phyloP scores from a whole-genome alignment of 1,140 invertebrate species.

The Rhagoletis zephyria region DNA sequence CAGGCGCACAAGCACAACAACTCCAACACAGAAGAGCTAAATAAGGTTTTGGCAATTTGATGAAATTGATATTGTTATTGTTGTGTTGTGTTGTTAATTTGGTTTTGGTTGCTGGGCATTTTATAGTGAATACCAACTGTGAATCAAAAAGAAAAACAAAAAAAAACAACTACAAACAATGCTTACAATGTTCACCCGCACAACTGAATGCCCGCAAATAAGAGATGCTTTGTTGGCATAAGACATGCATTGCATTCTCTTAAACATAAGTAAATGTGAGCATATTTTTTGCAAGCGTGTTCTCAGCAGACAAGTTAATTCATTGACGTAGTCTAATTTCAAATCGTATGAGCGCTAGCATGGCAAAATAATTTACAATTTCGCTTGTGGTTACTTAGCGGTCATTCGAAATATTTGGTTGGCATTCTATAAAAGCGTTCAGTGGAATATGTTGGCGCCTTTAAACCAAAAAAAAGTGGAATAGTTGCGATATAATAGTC shows the following conservation, averaged over 20 bases:
- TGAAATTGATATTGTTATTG: constrained; percentile 50
- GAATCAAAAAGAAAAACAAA: too few species aligned
- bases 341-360: neutral
- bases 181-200: neutral
- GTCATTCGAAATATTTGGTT: neutral
- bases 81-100: constrained; percentile 20
- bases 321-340: neutral
- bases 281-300: too few species aligned
- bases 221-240: too few species aligned
- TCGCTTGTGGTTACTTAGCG: constrained; percentile 12
- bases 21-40: constrained; percentile 1
- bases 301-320: neutral
- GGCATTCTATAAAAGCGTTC: neutral
- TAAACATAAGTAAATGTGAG: too few species aligned
- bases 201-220: too few species aligned
- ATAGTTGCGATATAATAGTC: too few species aligned
- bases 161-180: neutral
- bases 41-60: constrained; percentile 11
- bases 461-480: neutral
- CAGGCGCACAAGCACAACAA: neutral
- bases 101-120: neutral
- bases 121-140: neutral
- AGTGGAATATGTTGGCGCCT: neutral
- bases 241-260: too few species aligned
- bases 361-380: neutral